These are phyloP conservation scores for Epizoanthus rinbou DNA, from an alignment of 92 coral and sea anemone species.

Conservation along the genomic window DNA sequence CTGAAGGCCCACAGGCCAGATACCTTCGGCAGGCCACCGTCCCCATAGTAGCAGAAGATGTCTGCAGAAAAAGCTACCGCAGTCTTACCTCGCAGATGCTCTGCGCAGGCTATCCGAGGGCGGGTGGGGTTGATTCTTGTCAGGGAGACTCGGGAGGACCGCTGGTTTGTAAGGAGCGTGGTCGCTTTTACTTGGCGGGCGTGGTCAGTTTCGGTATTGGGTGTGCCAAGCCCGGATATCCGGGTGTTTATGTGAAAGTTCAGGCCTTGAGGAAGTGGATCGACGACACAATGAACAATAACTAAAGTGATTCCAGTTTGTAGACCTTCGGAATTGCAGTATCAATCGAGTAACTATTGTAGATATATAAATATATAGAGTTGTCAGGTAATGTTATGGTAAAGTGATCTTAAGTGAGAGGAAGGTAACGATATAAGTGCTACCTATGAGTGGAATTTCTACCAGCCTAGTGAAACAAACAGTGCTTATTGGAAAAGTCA, in stretches of 20 bases:
- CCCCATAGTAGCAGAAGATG: constrained; percentile 33
- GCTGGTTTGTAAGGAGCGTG: constrained; percentile 57
- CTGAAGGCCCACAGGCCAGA: constrained; percentile 47
- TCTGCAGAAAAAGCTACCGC: constrained; percentile 35
- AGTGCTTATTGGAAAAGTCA: too few relatives aligned
- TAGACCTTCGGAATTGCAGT: too few relatives aligned
- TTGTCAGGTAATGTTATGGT: too few relatives aligned
- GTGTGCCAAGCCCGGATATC: constrained; percentile 58
- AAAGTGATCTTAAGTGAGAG: too few relatives aligned
- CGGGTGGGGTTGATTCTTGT: constrained; percentile 62
- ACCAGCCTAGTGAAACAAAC: too few relatives aligned
- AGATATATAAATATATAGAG: too few relatives aligned
- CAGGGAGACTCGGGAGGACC: constrained; percentile 81
- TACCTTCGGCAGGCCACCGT: constrained; percentile 52
- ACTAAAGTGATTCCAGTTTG: neutral
- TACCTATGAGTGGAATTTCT: too few relatives aligned
- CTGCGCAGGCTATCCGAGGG: constrained; percentile 65
- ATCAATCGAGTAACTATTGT: too few relatives aligned
- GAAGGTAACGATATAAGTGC: too few relatives aligned
- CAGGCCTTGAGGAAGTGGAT: constrained; percentile 39
- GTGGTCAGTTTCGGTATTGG: constrained; percentile 65
- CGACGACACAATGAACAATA: constrained; percentile 9
- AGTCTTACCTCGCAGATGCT: constrained; percentile 48
- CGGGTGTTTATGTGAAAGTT: constrained; percentile 67
- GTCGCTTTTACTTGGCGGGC: constrained; percentile 59